Evolutionary conservation across 2,797 vertebrate species (phyloP).

Genomic region (Oryzias sinensis): DNA sequence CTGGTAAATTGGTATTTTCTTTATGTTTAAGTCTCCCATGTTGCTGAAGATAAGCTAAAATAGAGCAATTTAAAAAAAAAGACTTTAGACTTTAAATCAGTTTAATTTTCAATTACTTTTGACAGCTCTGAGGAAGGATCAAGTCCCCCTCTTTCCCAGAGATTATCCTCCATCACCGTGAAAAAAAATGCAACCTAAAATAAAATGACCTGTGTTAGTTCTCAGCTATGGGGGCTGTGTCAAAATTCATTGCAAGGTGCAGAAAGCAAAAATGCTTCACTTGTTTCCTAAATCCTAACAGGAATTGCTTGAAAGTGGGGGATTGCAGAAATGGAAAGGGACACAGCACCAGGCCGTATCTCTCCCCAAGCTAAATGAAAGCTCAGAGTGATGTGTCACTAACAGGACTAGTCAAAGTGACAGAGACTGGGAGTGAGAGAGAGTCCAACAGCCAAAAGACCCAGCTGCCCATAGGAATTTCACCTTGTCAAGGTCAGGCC

Average conservation of each 20-base stretch:
- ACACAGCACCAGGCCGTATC: conserved; percentile 42
- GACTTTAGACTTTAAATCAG: conserved; percentile 10
- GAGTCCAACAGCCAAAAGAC: conserved; percentile 51
- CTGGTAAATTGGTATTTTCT: conserved; percentile 18
- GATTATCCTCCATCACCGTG: not conserved
- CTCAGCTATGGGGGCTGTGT: conserved; percentile 13
- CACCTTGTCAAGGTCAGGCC: conserved; percentile 68
- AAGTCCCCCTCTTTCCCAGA: too few relatives aligned
- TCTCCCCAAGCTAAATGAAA: conserved; percentile 59
- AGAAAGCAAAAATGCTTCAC: conserved; percentile 23
- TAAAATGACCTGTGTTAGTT: conserved; percentile 18
- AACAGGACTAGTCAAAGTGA: conserved; percentile 51
- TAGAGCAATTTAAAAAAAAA: not conserved
- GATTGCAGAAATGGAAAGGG: conserved; percentile 51
- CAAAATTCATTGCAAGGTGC: conserved; percentile 25
- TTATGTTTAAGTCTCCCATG: conserved; percentile 12
- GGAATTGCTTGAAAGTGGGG: conserved; percentile 45
- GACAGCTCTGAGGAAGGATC: too few relatives aligned
- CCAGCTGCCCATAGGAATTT: conserved; percentile 38
- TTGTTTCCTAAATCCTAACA: conserved; percentile 45
- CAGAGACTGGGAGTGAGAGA: conserved; percentile 48
- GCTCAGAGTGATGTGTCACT: conserved; percentile 60
- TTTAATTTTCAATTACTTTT: too few relatives aligned
- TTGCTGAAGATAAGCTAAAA: conserved; percentile 10
- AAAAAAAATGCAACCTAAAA: conserved; percentile 9